Percentiles rank a stretch among this genome's conserved stretches.
Conservation (phyloP, 1,140 invertebrate species). For the Macrocentrus cingulum region DNA sequence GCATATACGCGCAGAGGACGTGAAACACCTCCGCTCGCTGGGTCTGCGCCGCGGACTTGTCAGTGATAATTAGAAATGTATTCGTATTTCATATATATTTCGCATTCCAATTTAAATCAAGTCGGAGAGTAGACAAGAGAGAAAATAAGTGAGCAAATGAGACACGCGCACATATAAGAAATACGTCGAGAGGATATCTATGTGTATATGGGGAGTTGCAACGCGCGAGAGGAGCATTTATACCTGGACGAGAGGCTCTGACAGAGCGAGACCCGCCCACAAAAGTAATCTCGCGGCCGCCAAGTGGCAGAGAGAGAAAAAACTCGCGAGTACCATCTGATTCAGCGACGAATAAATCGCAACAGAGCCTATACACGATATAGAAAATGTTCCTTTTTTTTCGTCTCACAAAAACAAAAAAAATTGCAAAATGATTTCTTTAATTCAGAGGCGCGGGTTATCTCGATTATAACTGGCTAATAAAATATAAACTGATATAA, state of each 20-base stretch:
- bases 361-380: slow-evolving; percentile 29
- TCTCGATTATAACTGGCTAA: slow-evolving; percentile 1
- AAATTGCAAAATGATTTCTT: slow-evolving; percentile 21
- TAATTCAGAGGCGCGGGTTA: slow-evolving; percentile 13
- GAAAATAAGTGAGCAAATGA: slow-evolving; percentile 21
- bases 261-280: slow-evolving; percentile 59
- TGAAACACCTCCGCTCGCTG: slow-evolving; percentile 2
- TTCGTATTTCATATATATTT: slow-evolving; percentile 36
- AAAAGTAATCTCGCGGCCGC: slow-evolving; percentile 55
- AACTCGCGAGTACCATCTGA: slow-evolving; percentile 41
- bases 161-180: slow-evolving; percentile 13
- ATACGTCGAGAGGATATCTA: neutral
- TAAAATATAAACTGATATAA: slow-evolving; percentile 46
- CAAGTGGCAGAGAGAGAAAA: slow-evolving; percentile 28
- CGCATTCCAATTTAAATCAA: slow-evolving; percentile 57
- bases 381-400: too few relatives aligned
- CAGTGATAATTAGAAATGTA: slow-evolving; percentile 39
- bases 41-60: too few relatives aligned
- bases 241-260: slow-evolving; percentile 41
- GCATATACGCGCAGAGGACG: too few relatives aligned
- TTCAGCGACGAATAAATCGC: slow-evolving; percentile 55
- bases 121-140: slow-evolving; percentile 30
- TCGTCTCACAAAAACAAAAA: slow-evolving; percentile 46
- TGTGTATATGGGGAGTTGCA: slow-evolving; percentile 17
- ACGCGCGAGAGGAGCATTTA: slow-evolving; percentile 29